Conservation (phyloP, 2,113 vertebrate genomes). For the Amphiprion percula region DNA sequence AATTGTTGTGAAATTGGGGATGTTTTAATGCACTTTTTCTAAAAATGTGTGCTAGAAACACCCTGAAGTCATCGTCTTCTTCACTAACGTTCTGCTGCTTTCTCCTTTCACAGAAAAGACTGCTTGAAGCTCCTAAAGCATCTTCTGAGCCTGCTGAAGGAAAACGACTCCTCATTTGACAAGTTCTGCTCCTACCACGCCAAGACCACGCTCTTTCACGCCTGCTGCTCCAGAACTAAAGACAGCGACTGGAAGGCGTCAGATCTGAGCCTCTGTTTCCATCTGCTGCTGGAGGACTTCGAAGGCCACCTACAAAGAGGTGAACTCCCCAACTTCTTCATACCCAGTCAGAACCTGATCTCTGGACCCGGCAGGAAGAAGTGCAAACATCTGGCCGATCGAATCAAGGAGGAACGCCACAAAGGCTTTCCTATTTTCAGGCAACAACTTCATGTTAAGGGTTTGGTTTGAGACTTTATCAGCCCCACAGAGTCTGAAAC, state of each 20-base stretch:
- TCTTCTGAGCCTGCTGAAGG: constrained; percentile 86
- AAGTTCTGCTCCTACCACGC: constrained; percentile 89
- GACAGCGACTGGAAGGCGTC: constrained; percentile 81
- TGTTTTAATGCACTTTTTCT: no score
- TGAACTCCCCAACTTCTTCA: constrained; percentile 87
- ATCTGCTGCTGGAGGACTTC: constrained; percentile 80
- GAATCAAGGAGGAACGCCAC: constrained; percentile 77
- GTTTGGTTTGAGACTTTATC: fast-evolving
- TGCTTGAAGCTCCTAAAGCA: constrained; percentile 92
- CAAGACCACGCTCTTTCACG: constrained; percentile 88
- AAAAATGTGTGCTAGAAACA: no score
- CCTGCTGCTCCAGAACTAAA: constrained; percentile 71
- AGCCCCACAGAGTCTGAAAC: not conserved
- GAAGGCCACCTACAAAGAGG: constrained; percentile 67
- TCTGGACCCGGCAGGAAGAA: not conserved
- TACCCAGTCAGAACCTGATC: constrained; percentile 87
- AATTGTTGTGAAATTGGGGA: no score
- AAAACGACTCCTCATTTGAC: constrained; percentile 70
- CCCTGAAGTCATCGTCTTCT: no score
- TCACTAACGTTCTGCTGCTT: not conserved
- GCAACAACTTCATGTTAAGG: not conserved
- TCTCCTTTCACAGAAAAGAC: constrained; percentile 80
- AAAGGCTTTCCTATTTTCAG: constrained; percentile 85
- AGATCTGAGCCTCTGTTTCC: constrained; percentile 82
- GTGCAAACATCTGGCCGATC: constrained; percentile 64